phyloP scores from a whole-genome alignment of 2,797 vertebrate genomes.

The Streptopelia turtur region DNA sequence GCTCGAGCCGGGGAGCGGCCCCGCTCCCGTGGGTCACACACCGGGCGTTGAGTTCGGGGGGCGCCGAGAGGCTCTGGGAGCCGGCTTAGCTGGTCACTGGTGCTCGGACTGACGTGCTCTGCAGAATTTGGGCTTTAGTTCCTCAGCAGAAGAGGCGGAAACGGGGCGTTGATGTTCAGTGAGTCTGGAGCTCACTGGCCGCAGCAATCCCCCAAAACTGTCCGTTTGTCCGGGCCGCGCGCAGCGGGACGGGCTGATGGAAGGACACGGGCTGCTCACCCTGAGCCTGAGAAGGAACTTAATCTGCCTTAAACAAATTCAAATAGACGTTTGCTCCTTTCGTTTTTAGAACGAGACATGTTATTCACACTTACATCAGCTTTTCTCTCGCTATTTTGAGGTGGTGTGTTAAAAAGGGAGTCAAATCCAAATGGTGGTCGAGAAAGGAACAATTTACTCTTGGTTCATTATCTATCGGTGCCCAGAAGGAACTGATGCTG shows the following conservation, averaged over 20 bases:
- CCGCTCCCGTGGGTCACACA: accelerated
- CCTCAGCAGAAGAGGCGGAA: neutral
- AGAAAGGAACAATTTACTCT: neutral
- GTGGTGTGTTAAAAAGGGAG: neutral
- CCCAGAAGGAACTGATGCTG: neutral
- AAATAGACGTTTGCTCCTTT: neutral
- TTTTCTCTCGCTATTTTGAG: neutral
- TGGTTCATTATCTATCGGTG: accelerated
- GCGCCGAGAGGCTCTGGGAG: neutral
- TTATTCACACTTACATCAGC: conserved; percentile 12
- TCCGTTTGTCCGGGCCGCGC: neutral
- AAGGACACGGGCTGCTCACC: neutral
- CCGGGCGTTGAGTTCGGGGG: neutral
- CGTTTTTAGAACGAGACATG: neutral
- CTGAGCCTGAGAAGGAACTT: accelerated
- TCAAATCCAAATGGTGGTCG: neutral
- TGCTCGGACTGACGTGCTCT: neutral
- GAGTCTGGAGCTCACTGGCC: neutral
- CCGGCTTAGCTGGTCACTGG: neutral
- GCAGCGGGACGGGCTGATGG: neutral
- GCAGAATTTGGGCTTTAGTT: neutral
- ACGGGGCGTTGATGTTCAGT: neutral
- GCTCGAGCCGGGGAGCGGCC: neutral
- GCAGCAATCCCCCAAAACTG: neutral
- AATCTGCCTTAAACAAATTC: neutral